phyloP scores from a whole-genome alignment of 2,888 invertebrate genomes.

The Pyrochroa serraticornis region DNA sequence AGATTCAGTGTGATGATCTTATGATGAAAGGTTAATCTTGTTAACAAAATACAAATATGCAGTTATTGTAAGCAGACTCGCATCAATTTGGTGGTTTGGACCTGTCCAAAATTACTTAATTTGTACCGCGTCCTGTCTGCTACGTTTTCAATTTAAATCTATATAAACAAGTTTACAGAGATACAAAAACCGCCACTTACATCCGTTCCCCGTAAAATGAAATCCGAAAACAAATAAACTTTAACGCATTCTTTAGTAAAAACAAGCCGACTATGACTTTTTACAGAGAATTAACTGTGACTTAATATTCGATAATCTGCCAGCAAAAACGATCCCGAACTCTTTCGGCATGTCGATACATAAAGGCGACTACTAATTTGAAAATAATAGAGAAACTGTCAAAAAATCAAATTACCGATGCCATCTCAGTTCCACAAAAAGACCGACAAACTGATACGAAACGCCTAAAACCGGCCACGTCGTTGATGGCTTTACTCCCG shows the following conservation, averaged over 20 bases:
- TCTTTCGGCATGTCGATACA: slow-evolving; percentile 24
- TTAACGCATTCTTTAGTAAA: slow-evolving; percentile 21
- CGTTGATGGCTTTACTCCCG: slow-evolving; percentile 14
- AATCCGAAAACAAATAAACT: slow-evolving; percentile 24
- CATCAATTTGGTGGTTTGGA: too few species aligned
- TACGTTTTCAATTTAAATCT: slow-evolving; percentile 23
- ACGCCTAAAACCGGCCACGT: slow-evolving; percentile 5
- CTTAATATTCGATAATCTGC: slow-evolving; percentile 28
- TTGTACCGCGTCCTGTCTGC: too few species aligned
- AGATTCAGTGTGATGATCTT: too few species aligned
- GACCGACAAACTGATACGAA: slow-evolving; percentile 18
- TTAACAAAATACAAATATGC: too few species aligned
- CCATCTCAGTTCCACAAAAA: slow-evolving; percentile 16
- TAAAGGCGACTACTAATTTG: slow-evolving; percentile 27
- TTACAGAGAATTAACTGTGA: slow-evolving; percentile 24
- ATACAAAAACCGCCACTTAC: slow-evolving; percentile 22
- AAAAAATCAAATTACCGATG: slow-evolving; percentile 28
- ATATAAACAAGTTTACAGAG: slow-evolving; percentile 20
- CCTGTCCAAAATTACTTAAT: too few species aligned
- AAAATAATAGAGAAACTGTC: slow-evolving; percentile 33
- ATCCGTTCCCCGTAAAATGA: slow-evolving; percentile 20
- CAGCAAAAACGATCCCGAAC: slow-evolving; percentile 7
- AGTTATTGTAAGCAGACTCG: too few species aligned
- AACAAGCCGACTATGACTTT: slow-evolving; percentile 18
- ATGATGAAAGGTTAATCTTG: too few species aligned